Percentiles rank a stretch among this genome's conserved stretches.
phyloP scores from a whole-genome alignment of 2,888 invertebrate species.

The Saturnia japonica region DNA sequence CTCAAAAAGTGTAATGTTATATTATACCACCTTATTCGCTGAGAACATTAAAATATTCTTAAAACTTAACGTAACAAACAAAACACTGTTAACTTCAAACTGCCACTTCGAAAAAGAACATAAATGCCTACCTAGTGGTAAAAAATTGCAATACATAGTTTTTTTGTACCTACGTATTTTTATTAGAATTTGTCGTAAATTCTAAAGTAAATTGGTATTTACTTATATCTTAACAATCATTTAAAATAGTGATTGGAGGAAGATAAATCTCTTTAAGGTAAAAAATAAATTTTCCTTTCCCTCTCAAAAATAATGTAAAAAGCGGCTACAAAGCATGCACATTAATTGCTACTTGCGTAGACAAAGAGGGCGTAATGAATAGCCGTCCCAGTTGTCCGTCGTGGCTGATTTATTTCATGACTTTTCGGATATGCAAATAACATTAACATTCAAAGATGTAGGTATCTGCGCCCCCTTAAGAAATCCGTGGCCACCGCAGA shows the following conservation, averaged over 20 bases:
- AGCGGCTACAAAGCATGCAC: slow-evolving; percentile 49
- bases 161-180: neutral
- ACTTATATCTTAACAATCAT: neutral
- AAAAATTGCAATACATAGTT: neutral
- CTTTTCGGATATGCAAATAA: slow-evolving; percentile 81
- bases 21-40: neutral
- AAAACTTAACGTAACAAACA: neutral
- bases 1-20: neutral
- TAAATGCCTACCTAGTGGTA: neutral
- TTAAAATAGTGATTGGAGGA: neutral
- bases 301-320: slow-evolving; percentile 28
- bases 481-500: slow-evolving; percentile 75
- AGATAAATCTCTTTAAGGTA: neutral
- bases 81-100: neutral
- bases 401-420: slow-evolving; percentile 81
- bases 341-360: slow-evolving; percentile 73
- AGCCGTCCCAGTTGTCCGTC: slow-evolving; percentile 77
- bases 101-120: too few species aligned
- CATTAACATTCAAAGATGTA: slow-evolving; percentile 80
- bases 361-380: slow-evolving; percentile 74
- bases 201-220: neutral
- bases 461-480: slow-evolving; percentile 69
- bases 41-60: neutral
- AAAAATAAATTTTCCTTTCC: slow-evolving; percentile 3
- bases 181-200: neutral